Conservation (phyloP, 2,113 vertebrate species). For the Podilymbus podiceps region DNA sequence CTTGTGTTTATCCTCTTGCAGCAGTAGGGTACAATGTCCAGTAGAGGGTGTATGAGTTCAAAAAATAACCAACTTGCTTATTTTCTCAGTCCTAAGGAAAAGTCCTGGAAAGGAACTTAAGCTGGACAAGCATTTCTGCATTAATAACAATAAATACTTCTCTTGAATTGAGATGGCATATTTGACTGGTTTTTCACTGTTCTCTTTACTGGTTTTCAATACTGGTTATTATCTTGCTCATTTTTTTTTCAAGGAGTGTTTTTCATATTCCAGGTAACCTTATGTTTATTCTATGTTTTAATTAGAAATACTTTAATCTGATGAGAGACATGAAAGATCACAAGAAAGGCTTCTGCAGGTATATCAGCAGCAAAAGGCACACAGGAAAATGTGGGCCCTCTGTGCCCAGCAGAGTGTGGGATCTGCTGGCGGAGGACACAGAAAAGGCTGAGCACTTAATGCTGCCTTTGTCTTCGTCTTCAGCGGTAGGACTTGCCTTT, state of each 20-base stretch:
- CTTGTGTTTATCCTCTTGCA: not conserved
- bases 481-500: not conserved
- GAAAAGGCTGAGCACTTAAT: not conserved
- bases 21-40: not conserved
- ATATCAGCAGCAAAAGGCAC: not conserved
- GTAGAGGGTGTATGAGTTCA: not conserved
- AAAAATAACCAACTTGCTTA: not conserved
- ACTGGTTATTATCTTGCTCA: not conserved
- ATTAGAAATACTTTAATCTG: not conserved
- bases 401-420: not conserved
- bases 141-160: constrained; percentile 37
- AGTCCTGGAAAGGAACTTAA: not conserved
- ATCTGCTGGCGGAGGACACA: not conserved
- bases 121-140: not conserved
- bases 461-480: not conserved
- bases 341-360: not conserved
- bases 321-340: not conserved
- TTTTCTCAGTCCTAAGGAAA: not conserved
- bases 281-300: not conserved
- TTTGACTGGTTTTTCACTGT: not conserved
- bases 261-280: not conserved
- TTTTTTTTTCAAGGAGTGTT: not conserved
- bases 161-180: not conserved
- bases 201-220: not conserved
- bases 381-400: not conserved